Conservation (phyloP, 2,113 vertebrate species). For the Fregata magnificens region DNA sequence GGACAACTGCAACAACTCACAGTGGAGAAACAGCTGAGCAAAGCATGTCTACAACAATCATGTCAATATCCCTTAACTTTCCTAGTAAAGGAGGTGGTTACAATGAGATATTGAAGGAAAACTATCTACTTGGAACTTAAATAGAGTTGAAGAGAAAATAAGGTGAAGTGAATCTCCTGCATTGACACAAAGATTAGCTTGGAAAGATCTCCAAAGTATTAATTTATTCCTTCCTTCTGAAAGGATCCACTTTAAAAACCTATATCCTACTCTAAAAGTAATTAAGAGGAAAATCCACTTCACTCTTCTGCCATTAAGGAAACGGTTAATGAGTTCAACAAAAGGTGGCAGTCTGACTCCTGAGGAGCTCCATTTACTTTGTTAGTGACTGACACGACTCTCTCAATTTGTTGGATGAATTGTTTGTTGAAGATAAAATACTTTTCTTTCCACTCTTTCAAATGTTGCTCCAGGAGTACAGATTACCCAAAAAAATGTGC, state of each 20-base stretch:
- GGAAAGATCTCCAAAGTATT: not conserved
- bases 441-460: constrained; percentile 57
- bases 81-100: not conserved
- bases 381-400: not conserved
- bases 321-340: constrained; percentile 35
- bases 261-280: not conserved
- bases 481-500: constrained; percentile 71
- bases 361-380: constrained; percentile 46
- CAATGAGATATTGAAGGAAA: not conserved
- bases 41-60: not conserved
- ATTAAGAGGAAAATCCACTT: constrained; percentile 58
- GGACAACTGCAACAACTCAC: not conserved
- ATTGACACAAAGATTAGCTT: not conserved
- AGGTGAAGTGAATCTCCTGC: not conserved
- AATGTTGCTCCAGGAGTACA: constrained; percentile 33
- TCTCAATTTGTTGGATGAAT: constrained; percentile 34
- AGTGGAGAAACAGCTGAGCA: not conserved
- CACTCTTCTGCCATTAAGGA: constrained; percentile 59
- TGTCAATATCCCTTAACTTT: not conserved
- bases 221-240: not conserved
- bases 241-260: constrained; percentile 9
- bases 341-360: constrained; percentile 30
- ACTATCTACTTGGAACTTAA: not conserved
- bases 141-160: not conserved
- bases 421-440: constrained; percentile 68